phyloP scores from a whole-genome alignment of 2,888 invertebrate genomes.

The Crossocerus cetratus region DNA sequence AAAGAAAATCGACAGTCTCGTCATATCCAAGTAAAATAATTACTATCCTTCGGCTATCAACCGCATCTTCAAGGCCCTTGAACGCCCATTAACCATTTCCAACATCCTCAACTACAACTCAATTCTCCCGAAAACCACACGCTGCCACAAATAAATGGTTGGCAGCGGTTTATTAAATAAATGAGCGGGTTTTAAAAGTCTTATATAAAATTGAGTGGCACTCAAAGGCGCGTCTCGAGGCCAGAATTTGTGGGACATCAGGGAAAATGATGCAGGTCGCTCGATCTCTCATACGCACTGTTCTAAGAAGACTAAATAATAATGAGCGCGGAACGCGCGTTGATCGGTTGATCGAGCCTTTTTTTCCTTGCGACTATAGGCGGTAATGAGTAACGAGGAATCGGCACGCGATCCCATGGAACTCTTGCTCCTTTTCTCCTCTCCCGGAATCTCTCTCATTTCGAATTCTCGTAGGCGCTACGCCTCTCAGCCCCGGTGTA shows the following conservation, averaged over 20 bases:
- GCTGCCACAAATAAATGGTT: neutral
- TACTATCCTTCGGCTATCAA: too few relatives aligned
- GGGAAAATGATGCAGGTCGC: too few relatives aligned
- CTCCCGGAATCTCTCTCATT: too few relatives aligned
- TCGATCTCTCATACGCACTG: too few relatives aligned
- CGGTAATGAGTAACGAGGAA: slow-evolving; percentile 40
- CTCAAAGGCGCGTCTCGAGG: too few relatives aligned
- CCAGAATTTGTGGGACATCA: too few relatives aligned
- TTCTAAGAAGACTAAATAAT: slow-evolving; percentile 36
- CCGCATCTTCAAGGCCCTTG: too few relatives aligned
- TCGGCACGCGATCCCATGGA: slow-evolving; percentile 40
- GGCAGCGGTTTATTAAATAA: neutral
- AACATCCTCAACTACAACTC: neutral
- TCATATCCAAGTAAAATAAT: too few relatives aligned
- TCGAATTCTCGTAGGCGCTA: too few relatives aligned
- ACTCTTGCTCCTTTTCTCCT: slow-evolving; percentile 17
- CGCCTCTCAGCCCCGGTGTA: slow-evolving; percentile 18
- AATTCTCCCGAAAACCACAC: neutral
- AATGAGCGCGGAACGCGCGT: slow-evolving; percentile 12
- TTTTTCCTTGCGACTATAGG: slow-evolving; percentile 27
- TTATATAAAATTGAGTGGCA: too few relatives aligned
- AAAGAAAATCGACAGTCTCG: too few relatives aligned
- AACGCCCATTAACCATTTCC: too few relatives aligned
- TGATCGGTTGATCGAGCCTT: slow-evolving; percentile 27
- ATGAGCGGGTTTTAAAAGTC: neutral